These are phyloP conservation scores for Seriola quinqueradiata DNA, from an alignment of 2,113 vertebrate species.

Conservation along the genomic window DNA sequence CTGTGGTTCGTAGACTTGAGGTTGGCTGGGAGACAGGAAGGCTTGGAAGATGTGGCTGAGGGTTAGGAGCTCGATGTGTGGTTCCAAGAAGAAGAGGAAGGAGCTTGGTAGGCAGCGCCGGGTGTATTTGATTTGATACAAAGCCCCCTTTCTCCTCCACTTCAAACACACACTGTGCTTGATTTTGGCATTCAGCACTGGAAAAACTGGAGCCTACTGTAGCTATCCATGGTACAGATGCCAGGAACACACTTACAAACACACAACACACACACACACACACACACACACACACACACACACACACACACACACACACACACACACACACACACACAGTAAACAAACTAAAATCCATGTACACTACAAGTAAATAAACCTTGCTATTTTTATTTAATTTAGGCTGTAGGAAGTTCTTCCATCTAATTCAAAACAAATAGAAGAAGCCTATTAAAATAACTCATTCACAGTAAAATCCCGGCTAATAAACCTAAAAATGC, in stretches of 20 bases:
- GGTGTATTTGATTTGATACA: constrained; percentile 72
- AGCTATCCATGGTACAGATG: constrained; percentile 31
- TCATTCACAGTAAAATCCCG: constrained; percentile 26
- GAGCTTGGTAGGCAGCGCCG: constrained; percentile 41
- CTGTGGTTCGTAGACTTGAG: constrained; percentile 32
- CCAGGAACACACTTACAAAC: constrained; percentile 44
- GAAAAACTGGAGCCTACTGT: constrained; percentile 59
- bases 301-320: constrained; percentile 28
- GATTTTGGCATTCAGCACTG: constrained; percentile 49
- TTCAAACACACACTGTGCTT: constrained; percentile 42
- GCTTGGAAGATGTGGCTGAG: constrained; percentile 13
- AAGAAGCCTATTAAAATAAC: neutral
- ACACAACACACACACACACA: constrained; percentile 5
- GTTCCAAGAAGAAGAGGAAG: constrained; percentile 46
- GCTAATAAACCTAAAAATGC: constrained; percentile 27
- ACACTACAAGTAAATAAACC: constrained; percentile 29
- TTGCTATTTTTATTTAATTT: neutral
- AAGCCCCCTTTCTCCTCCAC: constrained; percentile 78
- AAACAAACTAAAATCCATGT: constrained; percentile 39
- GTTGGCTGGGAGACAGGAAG: constrained; percentile 19
- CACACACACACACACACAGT: constrained; percentile 9
- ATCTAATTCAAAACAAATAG: constrained; percentile 30
- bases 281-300: constrained; percentile 11
- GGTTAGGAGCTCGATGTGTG: constrained; percentile 22
- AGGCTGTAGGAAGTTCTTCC: constrained; percentile 9